A percentile compares a stretch with the other conserved stretches of the same genome.
Conservation (phyloP, 1,140 invertebrate species). For the Brachionus koreanus region DNA sequence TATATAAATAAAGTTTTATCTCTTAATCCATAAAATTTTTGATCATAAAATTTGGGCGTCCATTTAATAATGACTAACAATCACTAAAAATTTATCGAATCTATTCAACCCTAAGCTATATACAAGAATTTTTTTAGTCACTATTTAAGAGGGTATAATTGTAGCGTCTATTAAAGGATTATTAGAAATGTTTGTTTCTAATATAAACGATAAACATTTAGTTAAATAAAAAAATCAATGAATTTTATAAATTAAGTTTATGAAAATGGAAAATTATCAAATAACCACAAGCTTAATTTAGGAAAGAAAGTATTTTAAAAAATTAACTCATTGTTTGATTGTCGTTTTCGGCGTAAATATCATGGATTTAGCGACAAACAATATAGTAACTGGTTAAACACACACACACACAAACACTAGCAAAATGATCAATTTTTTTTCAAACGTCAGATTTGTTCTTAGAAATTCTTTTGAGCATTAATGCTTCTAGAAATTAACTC, state of each 20-base stretch:
- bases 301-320: neutral
- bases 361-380: neutral
- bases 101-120: neutral
- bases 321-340: slow-evolving; percentile 6
- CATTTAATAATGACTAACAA: neutral
- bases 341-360: neutral
- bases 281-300: neutral
- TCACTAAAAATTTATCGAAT: neutral
- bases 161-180: neutral
- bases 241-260: neutral
- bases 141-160: neutral
- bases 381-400: neutral
- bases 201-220: neutral
- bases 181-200: neutral
- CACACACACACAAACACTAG: neutral
- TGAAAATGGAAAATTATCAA: neutral
- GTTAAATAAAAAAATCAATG: neutral
- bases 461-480: neutral
- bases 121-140: neutral
- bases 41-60: neutral
- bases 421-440: neutral
- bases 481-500: neutral
- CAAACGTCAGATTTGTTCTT: neutral
- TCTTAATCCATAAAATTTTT: neutral
- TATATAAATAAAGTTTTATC: neutral